Base-by-base conservation (phyloP, 2,797 vertebrate genomes). In the Allobates femoralis region DNA sequence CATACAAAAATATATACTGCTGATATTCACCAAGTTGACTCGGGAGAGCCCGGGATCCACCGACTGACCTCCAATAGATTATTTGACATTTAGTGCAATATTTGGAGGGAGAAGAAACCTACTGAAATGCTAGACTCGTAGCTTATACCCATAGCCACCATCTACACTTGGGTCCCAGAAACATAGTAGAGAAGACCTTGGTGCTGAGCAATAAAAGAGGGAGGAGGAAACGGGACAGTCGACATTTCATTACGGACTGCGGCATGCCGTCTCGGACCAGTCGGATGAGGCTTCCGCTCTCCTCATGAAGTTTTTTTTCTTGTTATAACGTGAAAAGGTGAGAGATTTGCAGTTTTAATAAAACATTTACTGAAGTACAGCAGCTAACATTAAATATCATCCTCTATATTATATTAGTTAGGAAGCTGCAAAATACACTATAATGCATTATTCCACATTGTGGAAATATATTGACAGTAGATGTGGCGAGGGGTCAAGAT, bases 1-100 rank as follows among this genome's bases (percentile, higher is more conserved):
- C 60, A 73, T 87, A 87, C 81, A 83, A 83, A 87, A 87, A 87
- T 83, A 84, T 71, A 87, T 74, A 87, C 81, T 79, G 79, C 79
- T 21, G 53, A 77, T 84, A 79, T 84, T 83, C 53, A 74, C 53
- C 64, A 74, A 19, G 1, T 50, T 77, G 28, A 83, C 50, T 53
- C 28, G 30, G 16, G 41, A 23, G 21, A 77, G 41, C 62, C 23
- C 60, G 58, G n/a, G 32, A 83, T 58, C 62, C n/a, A 60, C 21
- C 37, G 41, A 41, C n/a, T 58, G 19, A 76, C 15, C 28, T 32
- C 15, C 18, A 16, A 18, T 15, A 30, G 60, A 64, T 28, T 15
- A 64, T 15, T 62, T 60, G 5, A 26, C 58, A 60, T 60, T 64
- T 64, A 64, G 60, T 64, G 26, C 26, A 64, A 64, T 64, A 3